Base-by-base conservation (phyloP, 1,140 invertebrate genomes). In the Aphaenogaster rudis region DNA sequence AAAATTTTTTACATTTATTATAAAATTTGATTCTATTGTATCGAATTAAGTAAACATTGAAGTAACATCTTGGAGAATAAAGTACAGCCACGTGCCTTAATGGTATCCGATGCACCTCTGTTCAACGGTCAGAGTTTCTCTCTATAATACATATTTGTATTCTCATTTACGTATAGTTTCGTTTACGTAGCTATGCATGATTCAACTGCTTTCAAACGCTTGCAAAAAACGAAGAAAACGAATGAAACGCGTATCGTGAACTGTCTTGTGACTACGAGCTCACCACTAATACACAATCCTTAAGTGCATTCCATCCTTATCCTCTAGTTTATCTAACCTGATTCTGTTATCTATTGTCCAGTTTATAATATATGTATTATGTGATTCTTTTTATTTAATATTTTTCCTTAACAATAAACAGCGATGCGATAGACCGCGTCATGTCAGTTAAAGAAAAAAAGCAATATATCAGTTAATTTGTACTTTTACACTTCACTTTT, bases 161-260 rank as follows among this genome's bases (percentile, higher is more conserved):
- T 50, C 66, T 21, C 64, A 45, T 39, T 48, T 67, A 21, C 64
- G 5, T 67, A 45, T 21, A 42, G 17, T 66, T 36, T 67, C 42
- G 21, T 69, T 69, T 50, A 69, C 42, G 21, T 69, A 33, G 42
- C 0, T 69, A 69, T 48, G 66, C 42, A 48, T 69, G 66, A 69
- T 69, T 69, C 66, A 69, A 69, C 42, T 69, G n/a, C 42, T 69
- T 69, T 69, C 42, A 48, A 69, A 69, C 15, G 42, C n/a, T 69
- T 13, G 66, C 66, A 33, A 50, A 69, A 69, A 69, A 50, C 42
- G 42, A 48, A 69, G 42, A 21, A 69, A 69, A 69, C 21, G 8
- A 69, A 15, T 21, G 39, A 67, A 42, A 4, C 39, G 39, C 45
- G 21, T 7, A 42, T 69, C n/a, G 42, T 28, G 36, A 45, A 15